Conservation (phyloP, 2,888 invertebrate genomes). For the Eupeodes latifasciatus region DNA sequence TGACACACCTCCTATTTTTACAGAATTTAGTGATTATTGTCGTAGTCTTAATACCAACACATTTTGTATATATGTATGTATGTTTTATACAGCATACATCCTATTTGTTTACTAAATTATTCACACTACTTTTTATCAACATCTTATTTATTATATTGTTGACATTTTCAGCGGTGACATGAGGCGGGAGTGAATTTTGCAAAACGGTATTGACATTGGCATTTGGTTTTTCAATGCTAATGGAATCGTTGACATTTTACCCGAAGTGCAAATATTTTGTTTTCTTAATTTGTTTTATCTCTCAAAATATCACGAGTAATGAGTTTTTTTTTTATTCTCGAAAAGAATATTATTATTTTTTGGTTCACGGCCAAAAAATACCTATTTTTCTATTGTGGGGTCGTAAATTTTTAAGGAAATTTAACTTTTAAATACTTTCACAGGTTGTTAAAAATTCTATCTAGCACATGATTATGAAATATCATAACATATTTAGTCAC, state of each 20-base stretch:
- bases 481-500: not conserved
- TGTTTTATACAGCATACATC: constrained; percentile 3
- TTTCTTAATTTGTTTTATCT: not conserved
- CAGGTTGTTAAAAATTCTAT: constrained; percentile 20
- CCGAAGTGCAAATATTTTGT: constrained; percentile 8
- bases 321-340: not conserved
- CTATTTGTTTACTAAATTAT: not conserved
- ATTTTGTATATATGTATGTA: too few relatives aligned
- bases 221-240: constrained; percentile 32
- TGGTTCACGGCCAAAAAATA: constrained; percentile 49
- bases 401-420: constrained; percentile 26
- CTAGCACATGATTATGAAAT: not conserved
- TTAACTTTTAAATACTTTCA: constrained; percentile 35
- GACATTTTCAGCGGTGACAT: not conserved
- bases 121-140: constrained; percentile 8
- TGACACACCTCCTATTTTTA: constrained; percentile 38
- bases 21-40: not conserved
- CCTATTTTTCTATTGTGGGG: not conserved
- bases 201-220: constrained; percentile 49
- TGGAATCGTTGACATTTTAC: constrained; percentile 36
- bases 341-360: constrained; percentile 41
- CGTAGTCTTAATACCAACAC: not conserved
- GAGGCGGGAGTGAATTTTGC: not conserved
- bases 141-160: constrained; percentile 25
- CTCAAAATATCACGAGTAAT: constrained; percentile 8